Percentiles rank a stretch among this genome's conserved stretches.
phyloP scores from a whole-genome alignment of 2,797 vertebrate species.

The Anisognathus igniventris region DNA sequence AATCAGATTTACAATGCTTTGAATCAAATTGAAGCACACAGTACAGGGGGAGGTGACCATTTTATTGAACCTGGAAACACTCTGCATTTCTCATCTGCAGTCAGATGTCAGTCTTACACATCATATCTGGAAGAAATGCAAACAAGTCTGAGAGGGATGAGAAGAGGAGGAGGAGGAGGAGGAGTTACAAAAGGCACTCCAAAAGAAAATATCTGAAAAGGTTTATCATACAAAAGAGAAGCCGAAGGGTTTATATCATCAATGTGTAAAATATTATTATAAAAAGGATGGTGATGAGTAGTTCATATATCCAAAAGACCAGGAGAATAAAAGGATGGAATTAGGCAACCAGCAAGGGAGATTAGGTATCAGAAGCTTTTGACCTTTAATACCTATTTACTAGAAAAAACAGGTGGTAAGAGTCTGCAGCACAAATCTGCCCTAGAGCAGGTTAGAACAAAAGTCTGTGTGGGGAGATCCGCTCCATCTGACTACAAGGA shows the following conservation, averaged over 20 bases:
- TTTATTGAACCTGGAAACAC: background rate
- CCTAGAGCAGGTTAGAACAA: background rate
- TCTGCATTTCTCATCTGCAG: background rate
- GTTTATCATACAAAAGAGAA: background rate
- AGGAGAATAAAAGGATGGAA: background rate
- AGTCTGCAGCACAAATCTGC: background rate
- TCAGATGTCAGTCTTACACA: background rate
- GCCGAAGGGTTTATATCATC: background rate
- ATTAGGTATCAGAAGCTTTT: background rate
- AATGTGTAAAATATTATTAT: background rate
- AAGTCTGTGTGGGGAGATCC: background rate
- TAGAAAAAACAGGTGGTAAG: background rate
- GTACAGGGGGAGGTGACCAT: background rate
- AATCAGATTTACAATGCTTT: conserved; percentile 40
- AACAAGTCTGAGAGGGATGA: background rate
- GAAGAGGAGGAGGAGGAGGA: background rate
- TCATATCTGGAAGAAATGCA: background rate
- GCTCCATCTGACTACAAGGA: background rate
- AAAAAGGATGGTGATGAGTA: background rate
- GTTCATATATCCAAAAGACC: background rate
- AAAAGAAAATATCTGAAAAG: background rate
- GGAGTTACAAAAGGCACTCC: background rate
- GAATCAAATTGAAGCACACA: background rate
- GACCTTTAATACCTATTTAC: background rate
- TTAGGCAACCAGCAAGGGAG: background rate